Percentiles rank a stretch among this genome's conserved stretches.
These are phyloP conservation scores for Capra hircus DNA, from an alignment of 2,113 vertebrate genomes.

Conservation along the genomic window DNA sequence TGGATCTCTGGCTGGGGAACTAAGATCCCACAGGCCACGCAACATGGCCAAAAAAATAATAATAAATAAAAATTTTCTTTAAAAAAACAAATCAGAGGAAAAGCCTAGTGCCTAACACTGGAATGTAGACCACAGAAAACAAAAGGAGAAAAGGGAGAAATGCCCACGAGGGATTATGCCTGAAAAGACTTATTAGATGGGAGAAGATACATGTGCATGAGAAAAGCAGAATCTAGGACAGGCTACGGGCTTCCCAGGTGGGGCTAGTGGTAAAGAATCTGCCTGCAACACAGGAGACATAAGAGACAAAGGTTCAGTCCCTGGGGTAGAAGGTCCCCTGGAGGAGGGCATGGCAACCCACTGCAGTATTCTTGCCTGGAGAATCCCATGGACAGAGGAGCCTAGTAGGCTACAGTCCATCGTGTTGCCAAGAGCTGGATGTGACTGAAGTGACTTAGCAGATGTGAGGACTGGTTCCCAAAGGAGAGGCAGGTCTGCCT, in stretches of 20 bases:
- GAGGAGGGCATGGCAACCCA: not conserved
- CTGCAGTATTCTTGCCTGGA: not conserved
- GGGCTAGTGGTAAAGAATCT: not conserved
- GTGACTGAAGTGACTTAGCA: not conserved
- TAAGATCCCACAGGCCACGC: not conserved
- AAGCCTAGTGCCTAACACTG: not conserved
- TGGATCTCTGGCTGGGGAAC: not conserved
- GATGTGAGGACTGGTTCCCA: not conserved
- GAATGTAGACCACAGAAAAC: not conserved
- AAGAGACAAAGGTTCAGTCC: not conserved
- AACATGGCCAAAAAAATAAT: not conserved
- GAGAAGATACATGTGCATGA: rapidly evolving
- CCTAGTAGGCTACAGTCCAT: not conserved
- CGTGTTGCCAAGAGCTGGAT: not conserved
- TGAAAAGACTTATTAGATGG: not conserved
- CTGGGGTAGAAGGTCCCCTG: not conserved
- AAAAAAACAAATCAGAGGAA: not conserved
- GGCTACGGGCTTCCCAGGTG: not conserved
- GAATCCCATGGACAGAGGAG: not conserved
- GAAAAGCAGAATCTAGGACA: not conserved
- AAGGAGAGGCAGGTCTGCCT: not conserved
- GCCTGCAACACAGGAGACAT: not conserved
- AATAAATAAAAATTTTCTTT: not conserved
- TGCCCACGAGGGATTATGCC: rapidly evolving
- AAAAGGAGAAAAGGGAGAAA: not conserved